These are phyloP conservation scores for Pogonocichla stellata DNA, from an alignment of 2,113 vertebrate species.

Conservation along the genomic window DNA sequence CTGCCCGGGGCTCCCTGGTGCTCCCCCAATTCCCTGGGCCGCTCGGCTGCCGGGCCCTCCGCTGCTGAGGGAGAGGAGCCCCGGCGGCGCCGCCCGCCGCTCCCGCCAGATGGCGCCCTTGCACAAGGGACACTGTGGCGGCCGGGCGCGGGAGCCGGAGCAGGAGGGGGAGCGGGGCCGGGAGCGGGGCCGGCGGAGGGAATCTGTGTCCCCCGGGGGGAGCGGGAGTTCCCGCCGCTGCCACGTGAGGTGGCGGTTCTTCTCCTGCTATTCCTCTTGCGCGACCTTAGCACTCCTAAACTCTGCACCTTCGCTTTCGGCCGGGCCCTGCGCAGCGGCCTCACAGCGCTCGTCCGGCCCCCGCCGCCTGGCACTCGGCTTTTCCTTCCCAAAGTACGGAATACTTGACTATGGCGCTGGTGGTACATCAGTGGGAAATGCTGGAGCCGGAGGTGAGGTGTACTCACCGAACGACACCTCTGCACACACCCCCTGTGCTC, in stretches of 20 bases:
- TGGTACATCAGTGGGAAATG: not conserved
- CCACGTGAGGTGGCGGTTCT: accelerated
- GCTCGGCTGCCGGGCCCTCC: too few species aligned
- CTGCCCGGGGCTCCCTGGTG: too few species aligned
- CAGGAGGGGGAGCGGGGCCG: too few species aligned
- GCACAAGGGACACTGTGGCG: constrained; percentile 13
- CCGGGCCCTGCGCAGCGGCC: not conserved
- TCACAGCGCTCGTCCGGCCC: accelerated
- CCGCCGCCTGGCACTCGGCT: too few species aligned
- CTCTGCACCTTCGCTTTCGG: not conserved
- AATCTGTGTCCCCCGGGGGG: too few species aligned
- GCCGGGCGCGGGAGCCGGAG: not conserved
- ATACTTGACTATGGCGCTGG: accelerated
- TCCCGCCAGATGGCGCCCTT: constrained; percentile 73
- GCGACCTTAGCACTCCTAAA: accelerated
- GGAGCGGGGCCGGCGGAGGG: not conserved
- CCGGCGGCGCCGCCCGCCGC: too few species aligned
- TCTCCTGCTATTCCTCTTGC: not conserved
- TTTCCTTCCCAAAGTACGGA: not conserved
- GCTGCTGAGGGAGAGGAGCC: too few species aligned
- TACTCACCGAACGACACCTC: accelerated
- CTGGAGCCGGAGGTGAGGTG: not conserved
- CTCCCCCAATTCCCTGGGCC: not conserved
- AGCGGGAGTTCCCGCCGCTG: not conserved
- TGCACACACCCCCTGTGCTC: accelerated